These are phyloP conservation scores for Pelusios castaneus DNA, from an alignment of 2,113 vertebrate species.

Conservation along the genomic window DNA sequence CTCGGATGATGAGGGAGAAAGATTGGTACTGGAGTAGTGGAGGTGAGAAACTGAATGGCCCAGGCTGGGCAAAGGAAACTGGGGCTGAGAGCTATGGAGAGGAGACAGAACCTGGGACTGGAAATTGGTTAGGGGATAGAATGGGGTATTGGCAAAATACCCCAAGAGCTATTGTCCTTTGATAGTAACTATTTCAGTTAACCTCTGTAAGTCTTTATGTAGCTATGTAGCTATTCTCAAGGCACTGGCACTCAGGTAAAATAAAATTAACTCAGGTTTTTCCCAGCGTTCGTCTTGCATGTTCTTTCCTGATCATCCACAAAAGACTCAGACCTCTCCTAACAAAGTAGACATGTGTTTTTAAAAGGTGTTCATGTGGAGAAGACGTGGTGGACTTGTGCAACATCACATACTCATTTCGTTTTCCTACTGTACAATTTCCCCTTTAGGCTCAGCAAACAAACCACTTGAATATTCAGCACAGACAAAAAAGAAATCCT, in stretches of 20 bases:
- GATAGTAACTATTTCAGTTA: neutral
- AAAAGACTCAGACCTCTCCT: neutral
- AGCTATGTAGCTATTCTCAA: neutral
- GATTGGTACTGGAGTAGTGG: too few relatives aligned
- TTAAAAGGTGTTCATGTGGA: neutral
- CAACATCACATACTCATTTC: neutral
- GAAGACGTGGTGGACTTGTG: neutral
- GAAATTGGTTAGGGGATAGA: too few relatives aligned
- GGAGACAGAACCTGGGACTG: too few relatives aligned
- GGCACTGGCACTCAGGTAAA: neutral
- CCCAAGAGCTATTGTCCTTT: neutral
- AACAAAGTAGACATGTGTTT: neutral
- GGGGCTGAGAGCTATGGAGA: too few relatives aligned
- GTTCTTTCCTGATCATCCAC: neutral
- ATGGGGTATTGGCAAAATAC: neutral
- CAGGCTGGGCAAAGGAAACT: too few relatives aligned
- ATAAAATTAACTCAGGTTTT: neutral
- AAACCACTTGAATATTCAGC: neutral
- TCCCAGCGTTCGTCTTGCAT: neutral
- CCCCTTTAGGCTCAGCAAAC: neutral
- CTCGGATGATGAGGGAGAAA: too few relatives aligned
- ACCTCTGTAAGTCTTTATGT: neutral
- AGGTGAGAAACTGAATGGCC: too few relatives aligned
- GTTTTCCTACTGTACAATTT: neutral
- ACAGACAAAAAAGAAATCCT: rapidly evolving